A percentile compares a stretch with the other conserved stretches of the same genome.
These are phyloP conservation scores for Thomomys bottae DNA, from an alignment of 2,113 vertebrate genomes.

Conservation along the genomic window DNA sequence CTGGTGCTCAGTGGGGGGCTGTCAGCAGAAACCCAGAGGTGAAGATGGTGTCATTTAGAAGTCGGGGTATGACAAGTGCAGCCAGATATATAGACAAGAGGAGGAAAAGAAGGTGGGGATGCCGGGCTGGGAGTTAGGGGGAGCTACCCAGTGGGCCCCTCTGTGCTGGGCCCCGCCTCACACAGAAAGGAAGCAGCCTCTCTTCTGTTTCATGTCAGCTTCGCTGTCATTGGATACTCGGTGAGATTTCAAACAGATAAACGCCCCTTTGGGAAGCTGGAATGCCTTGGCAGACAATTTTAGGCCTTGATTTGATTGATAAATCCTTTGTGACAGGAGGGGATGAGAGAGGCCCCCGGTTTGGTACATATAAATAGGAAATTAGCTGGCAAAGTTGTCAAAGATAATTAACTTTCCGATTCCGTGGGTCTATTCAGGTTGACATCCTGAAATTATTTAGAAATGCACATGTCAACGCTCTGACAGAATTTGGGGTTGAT, in stretches of 20 bases:
- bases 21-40: slow-evolving; percentile 83
- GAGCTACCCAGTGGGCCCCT: slow-evolving; percentile 33
- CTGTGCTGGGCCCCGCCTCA: slow-evolving; percentile 11
- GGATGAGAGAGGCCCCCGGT: slow-evolving; percentile 90
- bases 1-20: slow-evolving; percentile 78
- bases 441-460: slow-evolving; percentile 95
- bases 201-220: slow-evolving; percentile 87
- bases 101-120: slow-evolving; percentile 50
- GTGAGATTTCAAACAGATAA: slow-evolving; percentile 89
- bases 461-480: slow-evolving; percentile 92
- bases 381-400: slow-evolving; percentile 96
- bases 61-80: slow-evolving; percentile 78
- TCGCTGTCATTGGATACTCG: slow-evolving; percentile 87
- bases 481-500: slow-evolving; percentile 94
- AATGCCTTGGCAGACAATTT: slow-evolving; percentile 88
- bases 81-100: slow-evolving; percentile 69
- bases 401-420: slow-evolving; percentile 96
- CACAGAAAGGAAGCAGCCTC: slow-evolving; percentile 76
- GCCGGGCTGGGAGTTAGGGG: background rate
- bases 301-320: slow-evolving; percentile 93
- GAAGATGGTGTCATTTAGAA: slow-evolving; percentile 63
- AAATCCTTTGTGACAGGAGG: slow-evolving; percentile 91
- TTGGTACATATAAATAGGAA: slow-evolving; percentile 95
- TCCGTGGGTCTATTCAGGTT: slow-evolving; percentile 93
- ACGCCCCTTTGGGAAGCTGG: slow-evolving; percentile 87